Evolutionary conservation across 2,113 vertebrate species (phyloP).

Genomic region (Agapornis roseicollis): DNA sequence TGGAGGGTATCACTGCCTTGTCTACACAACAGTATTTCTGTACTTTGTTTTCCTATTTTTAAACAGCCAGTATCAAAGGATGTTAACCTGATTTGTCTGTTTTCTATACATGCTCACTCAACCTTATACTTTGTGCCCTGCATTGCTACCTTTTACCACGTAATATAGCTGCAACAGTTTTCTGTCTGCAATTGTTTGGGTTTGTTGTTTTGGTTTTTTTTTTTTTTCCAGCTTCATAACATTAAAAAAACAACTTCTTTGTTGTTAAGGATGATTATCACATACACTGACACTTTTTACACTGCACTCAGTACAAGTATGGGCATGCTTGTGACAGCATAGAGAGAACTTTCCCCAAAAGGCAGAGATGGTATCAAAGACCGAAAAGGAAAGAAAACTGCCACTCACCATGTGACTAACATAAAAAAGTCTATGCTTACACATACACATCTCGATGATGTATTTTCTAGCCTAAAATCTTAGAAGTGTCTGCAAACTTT

Average conservation of each 20-base stretch:
- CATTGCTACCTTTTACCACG: not conserved
- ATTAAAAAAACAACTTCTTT: not conserved
- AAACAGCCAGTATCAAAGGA: not conserved
- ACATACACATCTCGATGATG: not conserved
- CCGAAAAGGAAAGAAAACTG: not conserved
- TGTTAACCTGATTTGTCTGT: not conserved
- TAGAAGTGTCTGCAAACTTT: not conserved
- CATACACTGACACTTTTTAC: not conserved
- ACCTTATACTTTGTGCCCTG: not conserved
- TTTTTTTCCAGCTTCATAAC: not conserved
- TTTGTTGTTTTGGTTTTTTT: too few species aligned
- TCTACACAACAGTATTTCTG: not conserved
- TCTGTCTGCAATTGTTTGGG: not conserved
- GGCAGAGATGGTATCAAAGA: not conserved
- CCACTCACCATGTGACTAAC: not conserved
- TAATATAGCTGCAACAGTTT: not conserved
- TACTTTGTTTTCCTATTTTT: not conserved
- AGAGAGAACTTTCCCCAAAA: not conserved
- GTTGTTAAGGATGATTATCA: not conserved
- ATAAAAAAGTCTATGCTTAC: not conserved
- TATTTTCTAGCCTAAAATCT: not conserved
- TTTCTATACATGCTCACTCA: not conserved
- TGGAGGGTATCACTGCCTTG: not conserved
- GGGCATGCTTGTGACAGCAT: not conserved
- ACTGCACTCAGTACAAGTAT: not conserved